Evolutionary conservation across 2,797 vertebrate genomes (phyloP), one percentile per base, ranked within the genome.

Genomic region (Phalloptychus januarius): DNA sequence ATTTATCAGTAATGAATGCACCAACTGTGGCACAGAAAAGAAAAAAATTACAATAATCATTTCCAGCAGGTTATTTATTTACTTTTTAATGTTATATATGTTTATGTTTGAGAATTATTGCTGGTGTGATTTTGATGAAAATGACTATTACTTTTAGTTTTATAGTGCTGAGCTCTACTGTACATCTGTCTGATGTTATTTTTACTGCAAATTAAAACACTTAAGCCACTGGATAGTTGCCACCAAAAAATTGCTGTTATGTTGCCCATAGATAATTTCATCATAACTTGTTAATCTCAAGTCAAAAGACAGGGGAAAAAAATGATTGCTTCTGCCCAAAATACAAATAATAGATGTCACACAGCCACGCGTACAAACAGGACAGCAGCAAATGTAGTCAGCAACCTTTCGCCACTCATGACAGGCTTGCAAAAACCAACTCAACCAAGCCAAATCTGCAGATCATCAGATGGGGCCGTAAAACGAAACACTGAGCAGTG

Each of bases 361-460:
- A 65, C 5, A 18, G 48, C 61, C 45, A 0, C 44, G 8, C 23
- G 6, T 23, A 48, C 7, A 45, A 46, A 8, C 31, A 48, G 44
- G 31, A 38, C 44, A 25, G 74, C 1, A 12, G 2, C 13, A 75
- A 16, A 58, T 31, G 2, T 18, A 61, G 42, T 25, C 20, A 8
- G 73, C 31, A 48, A 70, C 71, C 72, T 67, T 50, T 23, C 23
- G 38, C 2, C 48, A 16, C 38, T 25, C 10, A 36, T 67, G 69
- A 81, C 70, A 73, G 67, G 81, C 81, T 79, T 65, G 46, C 72
- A 85, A 56, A 80, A 86, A 88, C 78, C 85, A 83, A 77, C 73
- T 87, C 86, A 82, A 89, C 89, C 71, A 89, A 87, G 83, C 73
- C 78, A 80, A 79, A 86, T 86, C 88, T 88, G 79, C 77, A 36